phyloP scores from a whole-genome alignment of 2,888 invertebrate species.

The Leucophenga maculata region DNA sequence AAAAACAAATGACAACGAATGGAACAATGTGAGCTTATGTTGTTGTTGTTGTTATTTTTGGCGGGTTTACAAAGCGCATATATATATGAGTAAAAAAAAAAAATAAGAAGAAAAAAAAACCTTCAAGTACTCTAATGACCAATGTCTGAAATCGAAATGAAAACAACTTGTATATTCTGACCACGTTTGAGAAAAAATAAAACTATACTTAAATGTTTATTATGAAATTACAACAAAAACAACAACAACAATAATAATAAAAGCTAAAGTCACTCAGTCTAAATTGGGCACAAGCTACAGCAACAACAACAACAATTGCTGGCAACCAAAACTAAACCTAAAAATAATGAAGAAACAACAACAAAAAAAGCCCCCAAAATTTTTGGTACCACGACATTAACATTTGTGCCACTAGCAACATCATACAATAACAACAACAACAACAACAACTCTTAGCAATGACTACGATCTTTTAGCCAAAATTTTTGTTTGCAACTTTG shows the following conservation, averaged over 20 bases:
- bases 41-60: background rate
- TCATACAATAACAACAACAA: slow-evolving; percentile 29
- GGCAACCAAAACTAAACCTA: slow-evolving; percentile 5
- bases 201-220: slow-evolving; percentile 53
- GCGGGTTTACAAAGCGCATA: background rate
- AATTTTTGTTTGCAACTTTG: slow-evolving; percentile 10
- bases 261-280: slow-evolving; percentile 17
- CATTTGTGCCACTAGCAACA: slow-evolving; percentile 53
- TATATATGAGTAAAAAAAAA: slow-evolving; percentile 19
- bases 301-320: slow-evolving; percentile 15
- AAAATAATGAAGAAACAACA: slow-evolving; percentile 9
- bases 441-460: slow-evolving; percentile 30
- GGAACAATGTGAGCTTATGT: slow-evolving; percentile 16
- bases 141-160: slow-evolving; percentile 31
- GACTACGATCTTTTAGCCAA: slow-evolving; percentile 38
- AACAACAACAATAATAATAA: slow-evolving; percentile 28
- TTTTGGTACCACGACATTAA: slow-evolving; percentile 50
- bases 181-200: slow-evolving; percentile 49
- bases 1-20: slow-evolving; percentile 25
- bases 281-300: slow-evolving; percentile 20
- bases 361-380: slow-evolving; percentile 38
- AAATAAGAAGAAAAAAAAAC: slow-evolving; percentile 45
- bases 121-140: slow-evolving; percentile 39
- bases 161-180: slow-evolving; percentile 43
- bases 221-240: slow-evolving; percentile 49